A percentile compares a stretch with the other conserved stretches of the same genome.
phyloP scores from a whole-genome alignment of 2,797 vertebrate genomes.

The Danio jaintianensis region DNA sequence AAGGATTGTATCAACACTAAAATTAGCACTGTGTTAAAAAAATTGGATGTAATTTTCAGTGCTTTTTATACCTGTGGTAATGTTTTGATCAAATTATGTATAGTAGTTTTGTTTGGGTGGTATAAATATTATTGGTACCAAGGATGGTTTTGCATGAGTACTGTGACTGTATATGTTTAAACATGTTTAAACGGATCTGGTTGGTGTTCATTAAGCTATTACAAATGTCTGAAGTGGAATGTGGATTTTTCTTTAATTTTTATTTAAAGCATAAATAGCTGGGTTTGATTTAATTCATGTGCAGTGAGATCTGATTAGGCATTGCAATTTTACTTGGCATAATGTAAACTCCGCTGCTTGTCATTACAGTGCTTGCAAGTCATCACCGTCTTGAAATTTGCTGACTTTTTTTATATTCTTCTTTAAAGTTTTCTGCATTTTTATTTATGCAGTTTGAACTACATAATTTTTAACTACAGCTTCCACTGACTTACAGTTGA shows the following conservation, averaged over 20 bases:
- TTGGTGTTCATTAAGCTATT: background rate
- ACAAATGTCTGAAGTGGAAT: background rate
- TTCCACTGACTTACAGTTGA: background rate
- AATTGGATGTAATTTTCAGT: background rate
- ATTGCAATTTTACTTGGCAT: background rate
- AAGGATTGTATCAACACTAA: background rate
- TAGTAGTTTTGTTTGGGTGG: background rate
- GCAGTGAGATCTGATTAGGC: background rate
- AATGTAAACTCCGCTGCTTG: background rate
- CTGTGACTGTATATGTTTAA: background rate
- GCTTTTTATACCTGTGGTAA: background rate
- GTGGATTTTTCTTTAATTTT: background rate
- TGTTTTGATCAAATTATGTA: background rate
- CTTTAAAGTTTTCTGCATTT: background rate
- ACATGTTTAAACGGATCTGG: background rate
- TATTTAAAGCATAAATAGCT: background rate
- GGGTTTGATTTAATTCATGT: background rate
- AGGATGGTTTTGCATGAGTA: background rate
- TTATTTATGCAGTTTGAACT: background rate
- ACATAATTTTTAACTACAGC: background rate
- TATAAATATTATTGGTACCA: background rate
- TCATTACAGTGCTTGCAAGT: constrained; percentile 14
- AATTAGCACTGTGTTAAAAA: background rate
- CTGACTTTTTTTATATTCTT: background rate
- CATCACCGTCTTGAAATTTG: background rate